Conservation (phyloP, 2,797 vertebrate species). For the Pteropus rufus region DNA sequence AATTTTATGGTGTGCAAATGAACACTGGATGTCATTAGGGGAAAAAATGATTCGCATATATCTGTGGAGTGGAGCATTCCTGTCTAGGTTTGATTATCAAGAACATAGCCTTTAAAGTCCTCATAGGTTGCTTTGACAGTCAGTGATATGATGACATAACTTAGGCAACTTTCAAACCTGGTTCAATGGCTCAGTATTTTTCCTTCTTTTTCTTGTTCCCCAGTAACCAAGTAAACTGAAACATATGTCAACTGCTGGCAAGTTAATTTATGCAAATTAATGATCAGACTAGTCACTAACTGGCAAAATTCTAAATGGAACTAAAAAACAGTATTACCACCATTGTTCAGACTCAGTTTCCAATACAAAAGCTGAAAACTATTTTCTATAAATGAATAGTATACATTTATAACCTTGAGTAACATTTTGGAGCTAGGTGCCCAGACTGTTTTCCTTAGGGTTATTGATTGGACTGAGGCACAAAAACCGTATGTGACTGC, state of each 20-base stretch:
- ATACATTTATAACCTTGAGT: background rate
- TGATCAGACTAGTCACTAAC: background rate
- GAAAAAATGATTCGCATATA: background rate
- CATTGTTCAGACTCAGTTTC: background rate
- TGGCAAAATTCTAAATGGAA: background rate
- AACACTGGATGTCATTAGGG: background rate
- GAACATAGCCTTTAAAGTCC: background rate
- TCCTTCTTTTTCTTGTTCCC: background rate
- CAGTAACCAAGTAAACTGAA: slow-evolving; percentile 14
- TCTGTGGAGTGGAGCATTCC: background rate
- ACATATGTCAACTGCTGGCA: slow-evolving; percentile 4
- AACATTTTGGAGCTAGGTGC: background rate
- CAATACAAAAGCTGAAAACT: background rate
- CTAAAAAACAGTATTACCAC: background rate
- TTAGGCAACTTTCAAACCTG: background rate
- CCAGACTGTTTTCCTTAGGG: background rate
- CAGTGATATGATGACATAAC: background rate
- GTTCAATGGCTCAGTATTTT: background rate
- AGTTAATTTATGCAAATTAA: background rate
- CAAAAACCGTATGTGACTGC: fast-evolving
- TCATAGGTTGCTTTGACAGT: background rate
- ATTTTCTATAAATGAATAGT: background rate
- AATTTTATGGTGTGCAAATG: background rate
- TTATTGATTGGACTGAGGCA: background rate
- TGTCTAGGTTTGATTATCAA: background rate